phyloP scores from a whole-genome alignment of 2,113 vertebrate genomes.

The Agelaius tricolor region DNA sequence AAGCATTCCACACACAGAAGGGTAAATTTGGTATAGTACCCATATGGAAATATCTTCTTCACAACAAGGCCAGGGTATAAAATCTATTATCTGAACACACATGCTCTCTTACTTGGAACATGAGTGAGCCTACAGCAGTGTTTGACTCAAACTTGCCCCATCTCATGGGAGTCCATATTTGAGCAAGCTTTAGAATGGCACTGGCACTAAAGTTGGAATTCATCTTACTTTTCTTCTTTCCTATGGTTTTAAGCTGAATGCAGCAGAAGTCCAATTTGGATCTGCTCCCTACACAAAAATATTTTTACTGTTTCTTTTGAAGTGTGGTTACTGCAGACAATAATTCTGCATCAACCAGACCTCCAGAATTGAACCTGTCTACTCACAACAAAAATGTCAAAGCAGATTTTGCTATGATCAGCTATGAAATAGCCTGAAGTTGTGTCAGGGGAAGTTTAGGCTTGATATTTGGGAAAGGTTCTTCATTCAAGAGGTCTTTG shows the following conservation, averaged over 20 bases:
- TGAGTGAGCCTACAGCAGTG: not conserved
- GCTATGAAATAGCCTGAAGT: not conserved
- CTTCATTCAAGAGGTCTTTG: not conserved
- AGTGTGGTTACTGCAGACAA: not conserved
- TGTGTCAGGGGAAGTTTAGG: not conserved
- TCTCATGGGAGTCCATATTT: not conserved
- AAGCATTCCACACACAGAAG: not conserved
- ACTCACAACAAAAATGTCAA: not conserved
- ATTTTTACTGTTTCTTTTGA: not conserved
- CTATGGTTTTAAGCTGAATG: not conserved
- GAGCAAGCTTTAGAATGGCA: not conserved
- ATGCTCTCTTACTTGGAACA: not conserved
- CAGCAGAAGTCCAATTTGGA: not conserved
- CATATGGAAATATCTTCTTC: slow-evolving; percentile 25
- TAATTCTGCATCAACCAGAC: not conserved
- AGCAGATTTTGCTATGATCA: not conserved
- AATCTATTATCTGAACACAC: not conserved
- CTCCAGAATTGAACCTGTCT: not conserved
- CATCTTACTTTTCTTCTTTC: not conserved
- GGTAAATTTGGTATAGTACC: not conserved
- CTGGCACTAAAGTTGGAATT: not conserved
- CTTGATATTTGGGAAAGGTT: not conserved
- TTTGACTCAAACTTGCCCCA: not conserved
- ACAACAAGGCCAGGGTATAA: not conserved
- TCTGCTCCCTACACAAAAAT: not conserved